These are phyloP conservation scores for Melipona bicolor DNA, from an alignment of 2,888 invertebrate genomes.

Conservation along the genomic window DNA sequence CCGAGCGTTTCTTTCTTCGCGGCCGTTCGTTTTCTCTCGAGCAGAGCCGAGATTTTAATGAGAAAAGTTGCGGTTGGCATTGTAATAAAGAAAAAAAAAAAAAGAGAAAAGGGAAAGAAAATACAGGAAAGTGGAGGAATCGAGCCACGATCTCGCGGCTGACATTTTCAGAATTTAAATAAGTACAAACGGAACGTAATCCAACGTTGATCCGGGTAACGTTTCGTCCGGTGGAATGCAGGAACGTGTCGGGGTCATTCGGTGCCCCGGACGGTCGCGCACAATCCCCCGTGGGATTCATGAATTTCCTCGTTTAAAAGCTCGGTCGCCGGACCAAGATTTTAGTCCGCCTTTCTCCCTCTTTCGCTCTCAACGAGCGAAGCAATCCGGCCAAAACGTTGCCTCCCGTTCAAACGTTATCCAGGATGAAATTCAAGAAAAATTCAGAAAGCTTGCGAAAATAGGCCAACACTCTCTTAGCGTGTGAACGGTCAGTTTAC, in stretches of 20 bases:
- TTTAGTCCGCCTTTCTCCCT: background rate
- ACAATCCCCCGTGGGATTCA: background rate
- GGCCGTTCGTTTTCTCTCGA: background rate
- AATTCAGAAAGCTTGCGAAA: background rate
- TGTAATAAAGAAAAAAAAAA: background rate
- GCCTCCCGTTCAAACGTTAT: slow-evolving; percentile 2
- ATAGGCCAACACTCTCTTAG: background rate
- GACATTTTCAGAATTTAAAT: slow-evolving; percentile 34
- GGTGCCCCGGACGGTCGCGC: background rate
- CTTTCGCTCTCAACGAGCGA: background rate
- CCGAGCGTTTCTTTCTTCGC: background rate
- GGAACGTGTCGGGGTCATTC: slow-evolving; percentile 10
- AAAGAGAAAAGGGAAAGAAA: background rate
- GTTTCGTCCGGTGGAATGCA: background rate
- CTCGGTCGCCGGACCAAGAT: background rate
- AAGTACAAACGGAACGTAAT: slow-evolving; percentile 6
- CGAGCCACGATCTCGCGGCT: background rate
- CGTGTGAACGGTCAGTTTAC: background rate
- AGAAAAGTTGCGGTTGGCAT: slow-evolving; percentile 14
- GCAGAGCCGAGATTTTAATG: slow-evolving; percentile 21
- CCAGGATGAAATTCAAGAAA: background rate
- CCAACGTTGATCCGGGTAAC: background rate
- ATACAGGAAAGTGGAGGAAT: background rate
- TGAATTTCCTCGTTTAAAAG: slow-evolving; percentile 12
- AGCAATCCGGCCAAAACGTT: background rate